Evolutionary conservation across 2,888 invertebrate genomes (phyloP).

Genomic region (Ormyrus thymus): DNA sequence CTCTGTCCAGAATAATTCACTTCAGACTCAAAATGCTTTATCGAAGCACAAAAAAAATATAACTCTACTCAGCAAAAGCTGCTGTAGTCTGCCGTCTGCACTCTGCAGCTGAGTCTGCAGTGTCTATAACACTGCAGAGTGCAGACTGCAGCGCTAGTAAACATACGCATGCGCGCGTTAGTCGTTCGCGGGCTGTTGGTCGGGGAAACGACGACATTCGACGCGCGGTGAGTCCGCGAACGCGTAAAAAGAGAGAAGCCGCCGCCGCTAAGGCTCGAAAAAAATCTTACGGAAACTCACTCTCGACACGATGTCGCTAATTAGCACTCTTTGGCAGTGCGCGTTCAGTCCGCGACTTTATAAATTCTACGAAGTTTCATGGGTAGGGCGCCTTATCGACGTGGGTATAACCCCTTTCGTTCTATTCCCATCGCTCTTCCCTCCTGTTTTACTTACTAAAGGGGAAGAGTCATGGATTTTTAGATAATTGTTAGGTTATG

Average conservation of each 20-base stretch:
- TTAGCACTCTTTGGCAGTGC: constrained; percentile 80
- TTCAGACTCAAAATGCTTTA: not conserved
- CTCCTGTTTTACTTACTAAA: not conserved
- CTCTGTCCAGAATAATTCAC: not conserved
- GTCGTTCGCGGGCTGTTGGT: too few species aligned
- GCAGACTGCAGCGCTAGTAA: not conserved
- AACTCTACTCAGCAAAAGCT: too few species aligned
- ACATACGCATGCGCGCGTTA: constrained; percentile 30
- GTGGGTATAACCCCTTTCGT: constrained; percentile 68
- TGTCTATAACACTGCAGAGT: too few species aligned
- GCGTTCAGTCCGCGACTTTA: constrained; percentile 84
- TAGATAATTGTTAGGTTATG: constrained; percentile 38
- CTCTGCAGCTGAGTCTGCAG: too few species aligned
- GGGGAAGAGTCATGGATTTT: constrained; percentile 3
- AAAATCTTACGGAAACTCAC: not conserved
- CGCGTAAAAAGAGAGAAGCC: not conserved
- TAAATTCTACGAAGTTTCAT: constrained; percentile 79
- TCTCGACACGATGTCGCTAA: constrained; percentile 69
- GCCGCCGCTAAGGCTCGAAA: not conserved
- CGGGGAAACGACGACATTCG: too few species aligned
- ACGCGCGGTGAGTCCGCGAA: not conserved
- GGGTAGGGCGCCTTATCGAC: constrained; percentile 77
- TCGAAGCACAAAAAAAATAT: too few species aligned
- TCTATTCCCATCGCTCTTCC: constrained; percentile 17
- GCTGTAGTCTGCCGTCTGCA: too few species aligned